These are phyloP conservation scores for Cosmopolites sordidus DNA, from an alignment of 2,888 invertebrate species.

Conservation along the genomic window DNA sequence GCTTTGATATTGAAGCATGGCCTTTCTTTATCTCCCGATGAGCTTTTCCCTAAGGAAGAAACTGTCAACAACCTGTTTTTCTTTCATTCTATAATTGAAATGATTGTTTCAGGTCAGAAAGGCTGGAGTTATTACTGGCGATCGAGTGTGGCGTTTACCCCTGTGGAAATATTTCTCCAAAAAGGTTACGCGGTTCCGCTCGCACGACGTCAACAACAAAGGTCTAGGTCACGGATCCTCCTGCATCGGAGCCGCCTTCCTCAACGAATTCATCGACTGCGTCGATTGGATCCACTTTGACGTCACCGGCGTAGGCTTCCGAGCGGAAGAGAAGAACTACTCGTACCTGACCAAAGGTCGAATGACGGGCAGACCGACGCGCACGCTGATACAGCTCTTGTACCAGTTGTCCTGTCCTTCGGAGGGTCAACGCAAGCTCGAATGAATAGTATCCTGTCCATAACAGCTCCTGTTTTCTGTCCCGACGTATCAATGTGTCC, in stretches of 20 bases:
- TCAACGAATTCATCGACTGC: slow-evolving; percentile 54
- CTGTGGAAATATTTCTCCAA: slow-evolving; percentile 54
- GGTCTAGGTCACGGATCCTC: slow-evolving; percentile 44
- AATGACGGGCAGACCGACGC: slow-evolving; percentile 52
- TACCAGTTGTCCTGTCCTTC: slow-evolving; percentile 47
- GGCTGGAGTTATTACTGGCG: slow-evolving; percentile 55
- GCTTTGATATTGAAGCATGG: too few species aligned
- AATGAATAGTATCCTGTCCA: slow-evolving; percentile 19
- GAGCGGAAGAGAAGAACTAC: slow-evolving; percentile 51
- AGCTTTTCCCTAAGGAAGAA: too few species aligned
- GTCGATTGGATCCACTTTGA: slow-evolving; percentile 60
- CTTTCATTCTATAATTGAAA: too few species aligned
- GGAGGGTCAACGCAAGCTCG: slow-evolving; percentile 38
- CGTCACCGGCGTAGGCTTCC: slow-evolving; percentile 56
- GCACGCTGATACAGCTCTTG: slow-evolving; percentile 50
- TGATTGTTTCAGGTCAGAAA: slow-evolving; percentile 44
- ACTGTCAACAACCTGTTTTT: too few species aligned
- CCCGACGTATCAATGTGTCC: slow-evolving; percentile 4
- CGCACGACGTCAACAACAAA: slow-evolving; percentile 46
- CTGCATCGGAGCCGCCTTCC: slow-evolving; percentile 46
- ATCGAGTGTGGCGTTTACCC: slow-evolving; percentile 59
- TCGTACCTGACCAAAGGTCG: slow-evolving; percentile 54
- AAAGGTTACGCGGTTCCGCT: slow-evolving; percentile 45
- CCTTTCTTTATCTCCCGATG: too few species aligned
- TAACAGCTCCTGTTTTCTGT: neutral